Base-by-base conservation (phyloP, 2,797 vertebrate species). In the Odontamblyopus rebecca region DNA sequence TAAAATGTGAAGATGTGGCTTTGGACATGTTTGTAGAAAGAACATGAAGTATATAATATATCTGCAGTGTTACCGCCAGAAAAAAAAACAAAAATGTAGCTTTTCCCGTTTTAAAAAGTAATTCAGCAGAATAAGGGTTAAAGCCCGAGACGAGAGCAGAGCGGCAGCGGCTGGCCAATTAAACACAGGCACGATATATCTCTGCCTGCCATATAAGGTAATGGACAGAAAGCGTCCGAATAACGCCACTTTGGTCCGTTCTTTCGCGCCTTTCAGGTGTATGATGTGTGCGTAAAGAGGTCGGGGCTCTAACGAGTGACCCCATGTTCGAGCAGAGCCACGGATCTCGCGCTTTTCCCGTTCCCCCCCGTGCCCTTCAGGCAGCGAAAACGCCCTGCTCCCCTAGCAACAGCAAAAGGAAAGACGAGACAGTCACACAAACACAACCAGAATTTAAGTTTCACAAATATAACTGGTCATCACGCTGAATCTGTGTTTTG, bases 121-220 rank as follows among this genome's bases (percentile, higher is more conserved):
- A 91, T 92, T 91, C 89, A 90, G 93, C 92, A 89, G 0, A 77
- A 71, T 13, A 93, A 90, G 93, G 93, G 93, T 95, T 95, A 94
- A 94, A 91, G 85, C 84, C 81, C 78, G 60, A 30, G 7, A 82
- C 80, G 53, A 29, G 9, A 82, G 84, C 85, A 85, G 88, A 88
- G 90, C 88, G 85, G 89, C 89, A 89, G 91, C 91, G 73, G 81
- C 78, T 89, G 92, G 88, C 91, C 92, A 89, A 92, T 94, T 83
- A 83, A 72, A 85, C 23, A 72, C 90, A 79, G 85, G 92, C 92
- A 92, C 92, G 92, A 89, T 81, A 81, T 86, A 88, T 85, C 88
- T 81, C 90, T 90, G 90, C 92, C 86, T 90, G 91, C 94, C 93
- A 90, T 95, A 95, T 94, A 94, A 90, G 94, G 94, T 78, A 90